Evolutionary conservation across 2,113 vertebrate genomes (phyloP), one percentile per base, ranked within the genome.

Genomic region (Aspiorhynchus laticeps): DNA sequence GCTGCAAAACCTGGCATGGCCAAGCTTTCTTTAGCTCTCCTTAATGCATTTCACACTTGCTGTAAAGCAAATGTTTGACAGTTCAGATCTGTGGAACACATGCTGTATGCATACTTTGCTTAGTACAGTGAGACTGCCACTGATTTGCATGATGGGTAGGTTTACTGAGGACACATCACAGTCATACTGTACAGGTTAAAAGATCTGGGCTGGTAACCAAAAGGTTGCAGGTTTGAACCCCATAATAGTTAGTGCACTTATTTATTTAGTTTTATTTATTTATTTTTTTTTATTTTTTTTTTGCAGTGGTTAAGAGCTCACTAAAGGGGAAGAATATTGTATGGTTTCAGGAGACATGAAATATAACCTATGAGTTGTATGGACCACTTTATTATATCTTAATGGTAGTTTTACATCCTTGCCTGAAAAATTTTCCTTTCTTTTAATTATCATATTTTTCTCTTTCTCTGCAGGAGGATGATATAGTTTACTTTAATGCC

Each of bases 401-500:
- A n/a, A n/a, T n/a, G 21, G 8, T 59, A 7, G 8, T 59, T 59
- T 59, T n/a, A 59, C 56, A 59, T 59, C 8, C 8, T n/a, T 59
- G 17, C 24, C 56, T 59, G 56, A 59, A 59, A 56, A 31, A 46
- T 28, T 11, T 85, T 26, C 19, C 2, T 28, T 28, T 82, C 43
- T 85, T 51, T 56, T 51, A 86, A 59, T 14, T 9, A 33, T 63
- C 33, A 65, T 87, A 75, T 92, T 88, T 48, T 90, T 89, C 88
- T 89, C 87, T 94, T 92, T 63, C 90, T 91, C 85, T 90, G 43
- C 93, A 99, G 98, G 95, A 94, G 85, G 95, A 96, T 61, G 97
- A 98, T 91, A 97, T 98, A 41, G 93, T 96, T 84, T 99, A 99
- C 94, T 99, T 97, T 94, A 99, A 99, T 83, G 96, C 98, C 91